These are phyloP conservation scores for Aramus guarauna DNA, from an alignment of 2,113 vertebrate genomes.

Conservation along the genomic window DNA sequence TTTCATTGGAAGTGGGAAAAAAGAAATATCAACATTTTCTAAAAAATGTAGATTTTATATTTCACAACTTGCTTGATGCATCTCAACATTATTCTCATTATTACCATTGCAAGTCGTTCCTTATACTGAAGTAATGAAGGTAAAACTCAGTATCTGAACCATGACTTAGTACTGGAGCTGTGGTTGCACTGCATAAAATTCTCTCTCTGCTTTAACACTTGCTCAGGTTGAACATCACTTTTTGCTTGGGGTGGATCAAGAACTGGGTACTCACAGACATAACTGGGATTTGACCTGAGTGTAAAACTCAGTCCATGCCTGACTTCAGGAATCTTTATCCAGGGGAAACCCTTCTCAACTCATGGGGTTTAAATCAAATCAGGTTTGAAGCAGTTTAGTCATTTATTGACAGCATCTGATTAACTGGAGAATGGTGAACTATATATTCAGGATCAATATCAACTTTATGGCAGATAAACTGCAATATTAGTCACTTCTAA, in stretches of 20 bases:
- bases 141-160: background rate
- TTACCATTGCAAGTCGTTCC: background rate
- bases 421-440: background rate
- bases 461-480: background rate
- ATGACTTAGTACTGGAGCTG: background rate
- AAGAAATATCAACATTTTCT: background rate
- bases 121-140: background rate
- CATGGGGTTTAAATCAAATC: background rate
- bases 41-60: background rate
- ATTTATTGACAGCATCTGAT: background rate
- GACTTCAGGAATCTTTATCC: background rate
- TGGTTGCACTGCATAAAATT: background rate
- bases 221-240: background rate
- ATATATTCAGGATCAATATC: background rate
- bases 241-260: background rate
- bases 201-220: background rate
- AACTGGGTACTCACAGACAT: background rate
- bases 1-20: background rate
- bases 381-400: background rate
- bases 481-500: background rate
- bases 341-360: background rate
- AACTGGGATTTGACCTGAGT: background rate
- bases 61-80: background rate
- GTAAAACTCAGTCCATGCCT: background rate
- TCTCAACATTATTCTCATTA: background rate